Percentiles rank a stretch among this genome's conserved stretches.
phyloP scores from a whole-genome alignment of 2,113 vertebrate genomes.

The Mus musculus region GRCm39 chr11:81116001-81116500 shows the following conservation, averaged over 20 bases:
- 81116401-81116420: not conserved
- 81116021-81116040: not conserved
- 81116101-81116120: not conserved
- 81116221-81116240: not conserved
- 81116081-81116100: constrained; percentile 4
- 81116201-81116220: not conserved
- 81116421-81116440: not conserved
- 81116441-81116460: not conserved
- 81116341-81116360: constrained; percentile 59
- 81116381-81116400: not conserved
- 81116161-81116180: not conserved
- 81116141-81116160: not conserved
- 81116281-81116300: constrained; percentile 34
- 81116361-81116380: constrained; percentile 33
- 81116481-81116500: not conserved
- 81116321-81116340: constrained; percentile 54
- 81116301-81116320: constrained; percentile 26
- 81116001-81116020: not conserved
- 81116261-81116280: constrained; percentile 34
- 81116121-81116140: not conserved
- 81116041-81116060: not conserved
- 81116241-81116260: constrained; percentile 38
- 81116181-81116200: not conserved
- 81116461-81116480: not conserved
- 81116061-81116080: not conserved